phyloP scores from a whole-genome alignment of 1,140 invertebrate species.

The Bombus huntii region DNA sequence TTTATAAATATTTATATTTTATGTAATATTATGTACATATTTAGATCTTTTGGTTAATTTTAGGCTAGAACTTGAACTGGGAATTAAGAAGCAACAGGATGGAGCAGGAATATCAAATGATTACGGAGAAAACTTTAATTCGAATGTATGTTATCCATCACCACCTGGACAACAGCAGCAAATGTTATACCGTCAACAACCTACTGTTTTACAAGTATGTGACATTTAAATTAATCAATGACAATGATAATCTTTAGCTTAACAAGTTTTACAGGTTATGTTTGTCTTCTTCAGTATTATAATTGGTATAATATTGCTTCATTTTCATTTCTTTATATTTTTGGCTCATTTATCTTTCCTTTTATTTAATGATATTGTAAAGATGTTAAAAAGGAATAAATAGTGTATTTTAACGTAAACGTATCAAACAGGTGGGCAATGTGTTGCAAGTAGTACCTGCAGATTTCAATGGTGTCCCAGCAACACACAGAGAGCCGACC shows the following conservation, averaged over 20 bases:
- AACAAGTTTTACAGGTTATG: not conserved
- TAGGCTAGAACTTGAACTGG: conserved; percentile 79
- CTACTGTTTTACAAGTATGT: conserved; percentile 77
- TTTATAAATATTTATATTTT: not conserved
- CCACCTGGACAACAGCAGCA: conserved; percentile 66
- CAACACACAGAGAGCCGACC: conserved; percentile 45
- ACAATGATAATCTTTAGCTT: not conserved
- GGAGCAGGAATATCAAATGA: conserved; percentile 32
- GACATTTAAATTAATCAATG: not conserved
- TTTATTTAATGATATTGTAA: not conserved
- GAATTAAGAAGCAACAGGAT: conserved; percentile 78
- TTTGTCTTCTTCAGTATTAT: not conserved
- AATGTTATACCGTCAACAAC: conserved; percentile 73
- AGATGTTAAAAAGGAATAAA: too few relatives aligned
- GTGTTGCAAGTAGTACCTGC: conserved; percentile 78
- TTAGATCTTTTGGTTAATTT: conserved; percentile 18
- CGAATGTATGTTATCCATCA: conserved; percentile 63
- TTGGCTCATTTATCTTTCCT: not conserved
- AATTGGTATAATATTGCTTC: not conserved
- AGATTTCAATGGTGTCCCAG: conserved; percentile 57
- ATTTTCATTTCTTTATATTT: not conserved
- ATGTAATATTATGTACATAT: conserved; percentile 2
- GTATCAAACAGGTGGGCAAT: conserved; percentile 75
- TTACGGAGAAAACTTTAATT: conserved; percentile 57
- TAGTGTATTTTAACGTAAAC: not conserved